phyloP scores from a whole-genome alignment of 2,113 vertebrate genomes.

The Ciconia boyciana region DNA sequence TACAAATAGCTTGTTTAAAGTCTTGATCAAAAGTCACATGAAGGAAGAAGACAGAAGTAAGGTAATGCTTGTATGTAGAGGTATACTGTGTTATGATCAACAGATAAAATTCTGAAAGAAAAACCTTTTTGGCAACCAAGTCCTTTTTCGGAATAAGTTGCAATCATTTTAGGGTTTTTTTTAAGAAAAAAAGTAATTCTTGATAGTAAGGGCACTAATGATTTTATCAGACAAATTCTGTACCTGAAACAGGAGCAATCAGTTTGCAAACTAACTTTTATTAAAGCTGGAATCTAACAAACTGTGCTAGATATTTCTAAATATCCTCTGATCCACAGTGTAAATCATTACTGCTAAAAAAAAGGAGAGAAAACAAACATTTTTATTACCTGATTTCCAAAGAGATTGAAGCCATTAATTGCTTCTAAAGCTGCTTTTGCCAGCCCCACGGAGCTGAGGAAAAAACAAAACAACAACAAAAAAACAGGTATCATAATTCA shows the following conservation, averaged over 20 bases:
- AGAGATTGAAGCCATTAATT: conserved; percentile 98
- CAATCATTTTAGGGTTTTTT: neutral
- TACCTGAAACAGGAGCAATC: neutral
- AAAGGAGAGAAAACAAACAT: neutral
- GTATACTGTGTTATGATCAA: neutral
- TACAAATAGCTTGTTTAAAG: neutral
- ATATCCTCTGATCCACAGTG: neutral
- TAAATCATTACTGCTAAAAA: conserved; percentile 1
- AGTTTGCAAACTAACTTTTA: neutral
- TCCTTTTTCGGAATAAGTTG: neutral
- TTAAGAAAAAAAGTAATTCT: neutral
- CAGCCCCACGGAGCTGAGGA: conserved; percentile 89
- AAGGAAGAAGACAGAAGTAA: neutral
- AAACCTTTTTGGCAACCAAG: neutral
- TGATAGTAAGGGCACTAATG: neutral
- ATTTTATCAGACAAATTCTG: neutral
- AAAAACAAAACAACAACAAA: neutral
- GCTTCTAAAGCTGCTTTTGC: conserved; percentile 98
- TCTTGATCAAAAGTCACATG: neutral
- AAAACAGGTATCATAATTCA: neutral
- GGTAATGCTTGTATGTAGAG: neutral
- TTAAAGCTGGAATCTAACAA: neutral
- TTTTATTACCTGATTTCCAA: conserved; percentile 93
- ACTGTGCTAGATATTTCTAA: neutral
- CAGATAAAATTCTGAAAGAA: neutral